Conservation (phyloP, 2,888 invertebrate species). For the Lymantria monacha region DNA sequence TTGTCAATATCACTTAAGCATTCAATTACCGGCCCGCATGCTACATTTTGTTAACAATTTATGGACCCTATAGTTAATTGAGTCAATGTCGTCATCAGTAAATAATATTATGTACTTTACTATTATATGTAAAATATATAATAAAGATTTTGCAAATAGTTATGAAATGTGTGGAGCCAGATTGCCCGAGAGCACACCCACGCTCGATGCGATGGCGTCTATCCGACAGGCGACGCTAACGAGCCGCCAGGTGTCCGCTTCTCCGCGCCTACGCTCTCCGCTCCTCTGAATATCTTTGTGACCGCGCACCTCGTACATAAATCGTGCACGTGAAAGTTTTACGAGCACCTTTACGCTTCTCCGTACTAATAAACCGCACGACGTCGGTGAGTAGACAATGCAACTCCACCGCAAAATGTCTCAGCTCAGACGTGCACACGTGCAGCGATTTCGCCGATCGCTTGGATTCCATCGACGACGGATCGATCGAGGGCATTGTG, state of each 20-base stretch:
- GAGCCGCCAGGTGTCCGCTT: conserved; percentile 78
- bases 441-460: conserved; percentile 76
- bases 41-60: conserved; percentile 59
- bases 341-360: conserved; percentile 76
- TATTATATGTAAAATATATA: background rate
- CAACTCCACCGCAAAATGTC: conserved; percentile 66
- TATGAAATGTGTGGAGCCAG: conserved; percentile 5
- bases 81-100: conserved; percentile 12
- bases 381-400: conserved; percentile 65
- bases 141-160: conserved; percentile 6
- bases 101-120: background rate
- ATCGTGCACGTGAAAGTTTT: conserved; percentile 80
- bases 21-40: conserved; percentile 71
- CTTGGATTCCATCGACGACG: conserved; percentile 71
- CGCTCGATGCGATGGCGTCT: conserved; percentile 36
- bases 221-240: conserved; percentile 69
- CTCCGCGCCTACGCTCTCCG: conserved; percentile 72
- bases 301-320: conserved; percentile 69
- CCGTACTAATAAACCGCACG: conserved; percentile 68
- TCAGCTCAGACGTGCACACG: conserved; percentile 63
- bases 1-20: conserved; percentile 62
- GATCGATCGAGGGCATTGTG: conserved; percentile 81
- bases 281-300: conserved; percentile 75
- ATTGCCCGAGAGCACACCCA: conserved; percentile 17
- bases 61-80: conserved; percentile 38